Evolutionary conservation across 2,113 vertebrate species (phyloP).

Genomic region (Ahaetulla prasina): DNA sequence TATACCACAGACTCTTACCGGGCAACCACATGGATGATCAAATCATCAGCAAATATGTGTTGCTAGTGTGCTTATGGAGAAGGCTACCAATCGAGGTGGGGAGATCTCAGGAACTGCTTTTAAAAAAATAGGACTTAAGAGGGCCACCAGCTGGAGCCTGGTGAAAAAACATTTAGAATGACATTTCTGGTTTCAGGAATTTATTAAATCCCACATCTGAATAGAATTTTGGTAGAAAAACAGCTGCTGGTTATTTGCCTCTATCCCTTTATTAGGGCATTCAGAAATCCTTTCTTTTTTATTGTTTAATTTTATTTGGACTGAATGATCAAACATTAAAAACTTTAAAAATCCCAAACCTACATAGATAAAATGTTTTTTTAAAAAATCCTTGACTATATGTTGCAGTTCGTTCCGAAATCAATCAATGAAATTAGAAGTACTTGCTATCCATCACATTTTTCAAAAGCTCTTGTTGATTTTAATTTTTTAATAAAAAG

Average conservation of each 20-base stretch:
- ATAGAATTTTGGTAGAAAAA: background rate
- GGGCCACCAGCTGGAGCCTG: constrained; percentile 12
- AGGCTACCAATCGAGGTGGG: constrained; percentile 39
- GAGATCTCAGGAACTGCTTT: constrained; percentile 64
- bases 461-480: background rate
- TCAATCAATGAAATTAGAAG: constrained; percentile 21
- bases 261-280: background rate
- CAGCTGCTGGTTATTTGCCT: background rate
- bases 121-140: constrained; percentile 49
- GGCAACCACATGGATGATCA: constrained; percentile 74
- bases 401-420: background rate
- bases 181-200: background rate
- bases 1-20: constrained; percentile 75
- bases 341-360: background rate
- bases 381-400: background rate
- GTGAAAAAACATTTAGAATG: background rate
- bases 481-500: background rate
- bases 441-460: constrained; percentile 20
- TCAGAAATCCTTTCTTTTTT: background rate
- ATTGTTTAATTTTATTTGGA: background rate
- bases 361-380: background rate
- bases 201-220: background rate
- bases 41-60: constrained; percentile 74
- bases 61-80: constrained; percentile 72
- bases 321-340: background rate